Conservation (phyloP, 1,140 invertebrate genomes). For the Paraescarpia echinospica region DNA sequence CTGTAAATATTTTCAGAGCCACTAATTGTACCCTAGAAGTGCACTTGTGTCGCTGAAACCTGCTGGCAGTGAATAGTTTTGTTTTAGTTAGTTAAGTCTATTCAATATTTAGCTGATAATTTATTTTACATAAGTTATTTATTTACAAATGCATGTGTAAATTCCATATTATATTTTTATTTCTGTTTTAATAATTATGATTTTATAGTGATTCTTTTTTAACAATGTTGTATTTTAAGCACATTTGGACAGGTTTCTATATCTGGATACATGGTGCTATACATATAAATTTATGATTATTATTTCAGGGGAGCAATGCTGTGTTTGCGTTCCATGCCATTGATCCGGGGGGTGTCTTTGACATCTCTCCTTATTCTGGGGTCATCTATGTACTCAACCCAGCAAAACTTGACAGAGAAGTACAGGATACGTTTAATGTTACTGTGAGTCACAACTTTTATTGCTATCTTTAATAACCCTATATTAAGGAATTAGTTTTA, state of each 20-base stretch:
- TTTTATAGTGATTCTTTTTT: background rate
- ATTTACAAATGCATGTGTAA: too few relatives aligned
- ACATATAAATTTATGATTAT: background rate
- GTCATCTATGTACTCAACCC: background rate
- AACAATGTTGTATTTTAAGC: background rate
- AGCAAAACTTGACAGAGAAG: constrained; percentile 9
- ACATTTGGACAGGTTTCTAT: background rate
- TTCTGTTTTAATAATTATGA: too few relatives aligned
- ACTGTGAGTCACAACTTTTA: background rate
- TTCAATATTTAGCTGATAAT: too few relatives aligned
- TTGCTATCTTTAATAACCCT: background rate
- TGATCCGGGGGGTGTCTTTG: background rate
- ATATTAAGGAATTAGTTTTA: background rate
- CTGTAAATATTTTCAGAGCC: too few relatives aligned
- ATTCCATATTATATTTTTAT: too few relatives aligned
- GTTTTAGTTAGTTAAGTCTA: too few relatives aligned
- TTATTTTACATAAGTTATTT: too few relatives aligned
- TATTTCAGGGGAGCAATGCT: constrained; percentile 10
- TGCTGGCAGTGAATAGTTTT: too few relatives aligned
- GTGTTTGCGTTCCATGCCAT: background rate
- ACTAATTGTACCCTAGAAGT: too few relatives aligned
- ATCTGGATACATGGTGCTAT: too few relatives aligned
- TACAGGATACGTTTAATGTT: constrained; percentile 9
- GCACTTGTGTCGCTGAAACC: too few relatives aligned
- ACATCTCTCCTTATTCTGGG: background rate